A percentile compares a stretch with the other conserved stretches of the same genome.
Conservation (phyloP, 2,113 vertebrate genomes). For the Ceratotherium simum region DNA sequence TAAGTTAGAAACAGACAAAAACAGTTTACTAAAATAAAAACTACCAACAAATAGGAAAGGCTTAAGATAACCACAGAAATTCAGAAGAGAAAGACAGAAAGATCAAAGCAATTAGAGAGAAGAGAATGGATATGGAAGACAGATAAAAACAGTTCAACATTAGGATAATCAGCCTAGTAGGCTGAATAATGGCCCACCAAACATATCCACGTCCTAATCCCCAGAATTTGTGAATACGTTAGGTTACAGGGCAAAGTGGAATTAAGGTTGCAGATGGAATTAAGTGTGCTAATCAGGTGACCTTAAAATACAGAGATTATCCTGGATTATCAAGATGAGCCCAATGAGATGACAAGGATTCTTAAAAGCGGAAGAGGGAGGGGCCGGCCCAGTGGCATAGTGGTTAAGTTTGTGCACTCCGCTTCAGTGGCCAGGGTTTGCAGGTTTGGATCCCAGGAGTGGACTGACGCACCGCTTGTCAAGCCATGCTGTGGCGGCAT, state of each 20-base stretch:
- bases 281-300: not conserved
- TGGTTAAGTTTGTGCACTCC: too few relatives aligned
- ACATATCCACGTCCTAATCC: not conserved
- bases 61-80: not conserved
- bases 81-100: not conserved
- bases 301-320: not conserved
- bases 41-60: not conserved
- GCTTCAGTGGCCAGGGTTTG: too few relatives aligned
- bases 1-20: constrained; percentile 5
- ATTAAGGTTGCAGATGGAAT: not conserved
- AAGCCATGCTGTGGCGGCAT: too few relatives aligned
- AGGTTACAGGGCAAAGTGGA: not conserved
- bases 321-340: not conserved
- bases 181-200: not conserved
- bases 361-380: not conserved
- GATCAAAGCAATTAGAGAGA: not conserved
- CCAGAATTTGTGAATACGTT: not conserved
- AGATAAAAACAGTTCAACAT: not conserved
- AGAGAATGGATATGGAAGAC: not conserved
- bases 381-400: too few relatives aligned
- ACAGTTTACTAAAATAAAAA: constrained; percentile 8
- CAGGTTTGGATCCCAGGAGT: too few relatives aligned
- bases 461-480: too few relatives aligned
- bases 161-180: rapidly evolving
- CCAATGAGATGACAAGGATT: not conserved